These are phyloP conservation scores for Ptiloglossa arizonensis DNA, from an alignment of 1,140 invertebrate genomes.

Conservation along the genomic window DNA sequence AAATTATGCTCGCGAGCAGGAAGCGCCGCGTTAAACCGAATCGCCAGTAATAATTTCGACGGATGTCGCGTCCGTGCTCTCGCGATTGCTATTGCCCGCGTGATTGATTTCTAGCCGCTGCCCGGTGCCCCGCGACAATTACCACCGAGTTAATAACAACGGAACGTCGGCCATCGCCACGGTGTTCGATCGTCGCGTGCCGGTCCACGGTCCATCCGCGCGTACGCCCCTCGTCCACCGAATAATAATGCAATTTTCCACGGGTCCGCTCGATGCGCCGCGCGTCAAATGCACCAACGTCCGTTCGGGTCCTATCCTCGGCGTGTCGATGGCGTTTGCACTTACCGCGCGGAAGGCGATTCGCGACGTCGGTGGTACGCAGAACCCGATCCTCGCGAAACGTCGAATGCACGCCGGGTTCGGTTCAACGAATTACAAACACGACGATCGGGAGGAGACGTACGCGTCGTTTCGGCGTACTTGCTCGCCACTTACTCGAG, in stretches of 20 bases:
- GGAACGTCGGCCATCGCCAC: background rate
- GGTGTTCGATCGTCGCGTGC: background rate
- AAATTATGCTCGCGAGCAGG: slow-evolving; percentile 38
- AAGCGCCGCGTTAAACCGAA: slow-evolving; percentile 33
- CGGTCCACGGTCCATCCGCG: background rate
- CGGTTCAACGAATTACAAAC: background rate
- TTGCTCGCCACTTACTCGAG: too few relatives aligned
- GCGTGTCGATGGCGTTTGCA: slow-evolving; percentile 27
- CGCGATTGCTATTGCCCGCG: slow-evolving; percentile 14
- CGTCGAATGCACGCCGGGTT: background rate
- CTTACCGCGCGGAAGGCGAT: slow-evolving; percentile 8
- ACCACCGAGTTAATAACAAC: slow-evolving; percentile 43
- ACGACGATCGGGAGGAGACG: background rate
- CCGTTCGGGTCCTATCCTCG: background rate
- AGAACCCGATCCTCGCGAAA: background rate
- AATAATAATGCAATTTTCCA: slow-evolving; percentile 45
- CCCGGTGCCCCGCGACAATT: slow-evolving; percentile 29
- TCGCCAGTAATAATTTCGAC: slow-evolving; percentile 43
- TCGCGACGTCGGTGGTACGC: background rate
- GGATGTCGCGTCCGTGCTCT: background rate
- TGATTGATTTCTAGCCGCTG: slow-evolving; percentile 53
- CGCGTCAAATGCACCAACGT: slow-evolving; percentile 1
- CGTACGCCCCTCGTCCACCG: background rate
- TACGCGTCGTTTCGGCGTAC: background rate
- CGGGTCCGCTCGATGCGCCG: background rate